Conservation (phyloP, 2,113 vertebrate species). For the Corvus moneduloides region DNA sequence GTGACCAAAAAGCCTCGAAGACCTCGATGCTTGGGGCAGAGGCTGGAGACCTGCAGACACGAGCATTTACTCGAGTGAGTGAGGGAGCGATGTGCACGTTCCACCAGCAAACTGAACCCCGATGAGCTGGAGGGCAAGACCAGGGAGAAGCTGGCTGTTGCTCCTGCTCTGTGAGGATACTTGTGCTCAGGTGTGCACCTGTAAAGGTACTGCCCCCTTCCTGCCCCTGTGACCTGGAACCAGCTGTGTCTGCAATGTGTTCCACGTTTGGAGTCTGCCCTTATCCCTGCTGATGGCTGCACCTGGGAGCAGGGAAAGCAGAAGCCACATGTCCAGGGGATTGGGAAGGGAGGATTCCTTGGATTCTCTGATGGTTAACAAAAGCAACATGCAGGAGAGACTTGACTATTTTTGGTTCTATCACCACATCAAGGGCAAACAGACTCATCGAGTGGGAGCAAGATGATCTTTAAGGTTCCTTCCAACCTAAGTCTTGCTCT, state of each 20-base stretch:
- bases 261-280: not conserved
- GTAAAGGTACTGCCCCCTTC: not conserved
- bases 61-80: not conserved
- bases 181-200: not conserved
- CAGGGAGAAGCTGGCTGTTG: not conserved
- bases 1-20: not conserved
- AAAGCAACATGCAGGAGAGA: not conserved
- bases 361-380: not conserved
- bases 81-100: rapidly evolving
- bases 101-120: not conserved
- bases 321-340: not conserved
- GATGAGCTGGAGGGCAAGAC: rapidly evolving
- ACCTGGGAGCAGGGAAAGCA: not conserved
- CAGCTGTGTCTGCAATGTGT: not conserved
- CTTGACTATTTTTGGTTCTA: not conserved
- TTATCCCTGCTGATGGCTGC: not conserved
- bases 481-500: not conserved
- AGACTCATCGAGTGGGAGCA: not conserved
- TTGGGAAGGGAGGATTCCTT: not conserved
- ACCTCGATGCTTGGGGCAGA: not conserved
- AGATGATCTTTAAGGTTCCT: not conserved
- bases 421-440: not conserved
- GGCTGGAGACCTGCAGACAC: not conserved
- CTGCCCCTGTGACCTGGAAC: not conserved
- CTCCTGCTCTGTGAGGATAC: not conserved